Percentiles rank a stretch among this genome's conserved stretches.
Evolutionary conservation across 2,888 invertebrate species (phyloP).

Genomic region (Cerceris rybyensis): DNA sequence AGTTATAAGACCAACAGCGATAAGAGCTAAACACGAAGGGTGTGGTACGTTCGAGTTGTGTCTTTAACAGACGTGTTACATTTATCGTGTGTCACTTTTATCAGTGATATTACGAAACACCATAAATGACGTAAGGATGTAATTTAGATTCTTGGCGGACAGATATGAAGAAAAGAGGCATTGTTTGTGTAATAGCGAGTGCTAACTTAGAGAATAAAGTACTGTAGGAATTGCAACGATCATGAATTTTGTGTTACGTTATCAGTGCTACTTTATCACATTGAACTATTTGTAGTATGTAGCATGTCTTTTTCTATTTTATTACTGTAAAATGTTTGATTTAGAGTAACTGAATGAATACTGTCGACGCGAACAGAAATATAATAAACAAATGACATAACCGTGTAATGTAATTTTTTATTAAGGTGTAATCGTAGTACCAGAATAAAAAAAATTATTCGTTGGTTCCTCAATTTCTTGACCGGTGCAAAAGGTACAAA

Average conservation of each 20-base stretch:
- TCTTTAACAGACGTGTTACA: neutral
- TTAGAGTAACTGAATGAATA: too few relatives aligned
- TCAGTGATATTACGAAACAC: too few relatives aligned
- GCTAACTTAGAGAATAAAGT: neutral
- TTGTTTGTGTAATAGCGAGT: too few relatives aligned
- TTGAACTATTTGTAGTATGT: neutral
- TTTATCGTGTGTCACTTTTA: neutral
- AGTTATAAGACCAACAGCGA: conserved; percentile 21
- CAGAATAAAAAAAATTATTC: too few relatives aligned
- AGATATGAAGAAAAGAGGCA: neutral
- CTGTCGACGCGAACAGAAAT: too few relatives aligned
- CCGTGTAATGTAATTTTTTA: too few relatives aligned
- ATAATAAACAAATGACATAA: too few relatives aligned
- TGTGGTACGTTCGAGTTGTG: conserved; percentile 2
- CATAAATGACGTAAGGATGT: neutral
- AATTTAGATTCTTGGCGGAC: neutral
- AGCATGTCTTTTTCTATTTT: too few relatives aligned
- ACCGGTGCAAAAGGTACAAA: too few relatives aligned
- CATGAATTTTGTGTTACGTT: neutral
- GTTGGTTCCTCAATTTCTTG: too few relatives aligned
- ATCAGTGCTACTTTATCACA: neutral
- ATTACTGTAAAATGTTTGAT: too few relatives aligned
- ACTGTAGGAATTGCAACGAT: neutral
- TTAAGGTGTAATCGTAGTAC: too few relatives aligned
- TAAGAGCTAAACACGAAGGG: conserved; percentile 41